A percentile compares a stretch with the other conserved stretches of the same genome.
phyloP scores from a whole-genome alignment of 2,113 vertebrate species.

The Pheucticus melanocephalus region DNA sequence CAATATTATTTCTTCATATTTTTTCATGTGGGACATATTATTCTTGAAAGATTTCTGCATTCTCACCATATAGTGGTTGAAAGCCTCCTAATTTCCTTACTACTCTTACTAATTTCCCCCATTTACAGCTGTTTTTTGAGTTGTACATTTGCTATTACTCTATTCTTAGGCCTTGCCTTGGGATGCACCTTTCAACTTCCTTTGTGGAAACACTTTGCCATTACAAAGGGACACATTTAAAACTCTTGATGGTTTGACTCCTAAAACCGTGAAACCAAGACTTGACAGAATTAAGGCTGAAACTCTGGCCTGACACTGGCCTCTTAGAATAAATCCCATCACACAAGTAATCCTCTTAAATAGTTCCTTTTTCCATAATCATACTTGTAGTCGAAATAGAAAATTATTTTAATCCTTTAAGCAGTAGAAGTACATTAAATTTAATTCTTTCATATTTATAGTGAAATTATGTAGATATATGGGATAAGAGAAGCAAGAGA shows the following conservation, averaged over 20 bases:
- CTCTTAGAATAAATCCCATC: background rate
- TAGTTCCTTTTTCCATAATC: background rate
- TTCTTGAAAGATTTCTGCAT: background rate
- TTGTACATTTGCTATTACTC: background rate
- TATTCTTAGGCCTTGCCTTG: background rate
- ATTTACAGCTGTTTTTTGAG: background rate
- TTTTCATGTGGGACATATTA: background rate
- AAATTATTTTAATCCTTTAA: slow-evolving; percentile 5
- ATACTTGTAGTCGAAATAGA: background rate
- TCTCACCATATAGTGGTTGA: background rate
- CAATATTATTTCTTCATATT: background rate
- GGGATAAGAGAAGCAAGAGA: background rate
- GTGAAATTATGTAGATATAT: background rate
- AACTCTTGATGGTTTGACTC: background rate
- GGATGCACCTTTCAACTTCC: background rate
- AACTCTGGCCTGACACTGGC: background rate
- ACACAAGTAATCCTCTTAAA: slow-evolving; percentile 24
- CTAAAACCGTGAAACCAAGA: background rate
- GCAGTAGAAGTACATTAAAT: background rate
- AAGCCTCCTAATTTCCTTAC: background rate
- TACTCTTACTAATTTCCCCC: background rate
- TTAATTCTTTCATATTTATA: background rate
- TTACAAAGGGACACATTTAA: background rate
- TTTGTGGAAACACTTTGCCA: background rate
- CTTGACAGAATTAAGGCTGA: background rate